Base-by-base conservation (phyloP, 2,797 vertebrate species). In the Parotocinclus haroldoi region DNA sequence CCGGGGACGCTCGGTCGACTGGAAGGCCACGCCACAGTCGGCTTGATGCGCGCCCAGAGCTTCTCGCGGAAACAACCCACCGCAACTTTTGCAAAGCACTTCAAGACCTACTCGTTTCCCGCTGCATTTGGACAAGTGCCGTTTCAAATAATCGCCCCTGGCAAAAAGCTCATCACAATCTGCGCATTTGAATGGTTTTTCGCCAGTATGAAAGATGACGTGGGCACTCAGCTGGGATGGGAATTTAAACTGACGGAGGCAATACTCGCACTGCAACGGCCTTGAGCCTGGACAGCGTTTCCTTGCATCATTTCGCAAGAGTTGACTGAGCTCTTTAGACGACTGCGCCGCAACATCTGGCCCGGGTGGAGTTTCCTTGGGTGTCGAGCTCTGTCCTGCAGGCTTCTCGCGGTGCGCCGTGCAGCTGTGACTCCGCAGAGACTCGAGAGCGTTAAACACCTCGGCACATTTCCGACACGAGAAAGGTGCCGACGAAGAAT, bases 161-260 rank as follows among this genome's bases (percentile, higher is more conserved):
- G 91, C 89, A 55, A 91, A 92, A 72, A 76, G 79, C 66, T 86
- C 73, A n/a, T 86, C 87, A 79, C 91, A 92, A 49, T 71, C 60
- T 1, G 82, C 76, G 67, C 91, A 92, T 4, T 71, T 58, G 78
- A 72, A 91, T 18, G 90, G 89, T 62, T 77, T 89, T 71, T 92
- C 90, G 11, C 90, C 90, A 11, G 89, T 91, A 80, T 92, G 90
- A 42, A 90, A 78, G 38, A 87, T 87, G 13, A 19, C 79, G 74
- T 92, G 91, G 5, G 86, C 53, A 0, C 10, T 39, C 75, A 89
- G 64, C 36, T 87, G 83, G 50, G 77, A 77, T 3, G 5, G 58
- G 14, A 56, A 72, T 76, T 69, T 75, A 77, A 92, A 92, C 27
- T 73, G 64, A n/a, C 88, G 86, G 19, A 86, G 86, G 63, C 91